A percentile compares a stretch with the other conserved stretches of the same genome.
Evolutionary conservation across 2,113 vertebrate species (phyloP).

Genomic region (Eolophus roseicapilla): DNA sequence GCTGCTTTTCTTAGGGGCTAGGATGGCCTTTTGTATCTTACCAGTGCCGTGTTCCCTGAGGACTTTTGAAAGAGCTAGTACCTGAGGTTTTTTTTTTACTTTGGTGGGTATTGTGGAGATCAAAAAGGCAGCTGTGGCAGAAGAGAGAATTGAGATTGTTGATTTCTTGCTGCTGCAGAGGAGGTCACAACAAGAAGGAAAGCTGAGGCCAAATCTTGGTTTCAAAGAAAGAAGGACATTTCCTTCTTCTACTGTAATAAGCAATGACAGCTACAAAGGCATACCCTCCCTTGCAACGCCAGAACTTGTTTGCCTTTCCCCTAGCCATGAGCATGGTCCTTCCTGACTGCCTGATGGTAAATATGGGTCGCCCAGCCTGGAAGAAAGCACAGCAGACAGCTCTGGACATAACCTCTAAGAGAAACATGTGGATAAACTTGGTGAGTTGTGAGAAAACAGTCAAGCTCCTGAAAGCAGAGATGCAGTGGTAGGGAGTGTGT

Average conservation of each 20-base stretch:
- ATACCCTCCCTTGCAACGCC: background rate
- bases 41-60: background rate
- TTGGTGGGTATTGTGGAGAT: background rate
- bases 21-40: background rate
- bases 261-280: background rate
- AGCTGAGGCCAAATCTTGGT: background rate
- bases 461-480: background rate
- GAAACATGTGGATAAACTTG: background rate
- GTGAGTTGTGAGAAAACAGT: background rate
- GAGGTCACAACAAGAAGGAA: background rate
- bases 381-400: background rate
- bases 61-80: background rate
- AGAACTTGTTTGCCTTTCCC: background rate
- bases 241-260: background rate
- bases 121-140: background rate
- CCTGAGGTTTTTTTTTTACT: background rate
- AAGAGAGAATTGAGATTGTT: fast-evolving
- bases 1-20: background rate
- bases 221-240: background rate
- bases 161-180: background rate
- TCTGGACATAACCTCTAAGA: background rate
- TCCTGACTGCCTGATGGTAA: background rate
- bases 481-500: background rate
- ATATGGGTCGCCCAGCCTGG: background rate
- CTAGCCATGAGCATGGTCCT: background rate